Evolutionary conservation across 2,797 vertebrate genomes (phyloP).

Genomic region (Rhinogobio ventralis): DNA sequence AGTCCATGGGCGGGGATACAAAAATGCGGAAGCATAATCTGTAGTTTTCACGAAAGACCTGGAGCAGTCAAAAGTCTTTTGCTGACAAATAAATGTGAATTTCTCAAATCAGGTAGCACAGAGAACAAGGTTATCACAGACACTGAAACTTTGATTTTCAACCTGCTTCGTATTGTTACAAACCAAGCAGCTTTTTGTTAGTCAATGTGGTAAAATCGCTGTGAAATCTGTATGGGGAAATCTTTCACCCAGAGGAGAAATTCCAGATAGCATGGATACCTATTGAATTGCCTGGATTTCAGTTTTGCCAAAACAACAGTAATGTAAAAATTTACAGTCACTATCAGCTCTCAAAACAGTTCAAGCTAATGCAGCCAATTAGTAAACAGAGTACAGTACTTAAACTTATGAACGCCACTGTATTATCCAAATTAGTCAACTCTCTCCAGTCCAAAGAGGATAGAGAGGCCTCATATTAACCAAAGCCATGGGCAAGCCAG

Average conservation of each 20-base stretch:
- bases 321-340: neutral
- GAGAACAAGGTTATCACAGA: no score
- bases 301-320: neutral
- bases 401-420: neutral
- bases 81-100: neutral
- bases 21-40: neutral
- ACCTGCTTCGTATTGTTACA: no score
- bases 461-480: neutral
- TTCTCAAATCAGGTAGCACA: neutral
- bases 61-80: neutral
- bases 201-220: neutral
- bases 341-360: neutral
- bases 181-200: neutral
- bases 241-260: neutral
- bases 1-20: neutral
- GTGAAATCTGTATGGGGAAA: neutral
- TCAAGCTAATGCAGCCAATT: conserved; percentile 31
- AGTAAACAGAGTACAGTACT: conserved; percentile 26
- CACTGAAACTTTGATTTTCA: no score
- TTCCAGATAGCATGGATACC: neutral
- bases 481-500: conserved; percentile 42
- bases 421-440: conserved; percentile 7
- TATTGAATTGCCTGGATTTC: neutral
- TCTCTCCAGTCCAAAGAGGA: neutral
- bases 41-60: no score